Conservation (phyloP, 2,888 invertebrate genomes). For the Pachymerium ferrugineum region DNA sequence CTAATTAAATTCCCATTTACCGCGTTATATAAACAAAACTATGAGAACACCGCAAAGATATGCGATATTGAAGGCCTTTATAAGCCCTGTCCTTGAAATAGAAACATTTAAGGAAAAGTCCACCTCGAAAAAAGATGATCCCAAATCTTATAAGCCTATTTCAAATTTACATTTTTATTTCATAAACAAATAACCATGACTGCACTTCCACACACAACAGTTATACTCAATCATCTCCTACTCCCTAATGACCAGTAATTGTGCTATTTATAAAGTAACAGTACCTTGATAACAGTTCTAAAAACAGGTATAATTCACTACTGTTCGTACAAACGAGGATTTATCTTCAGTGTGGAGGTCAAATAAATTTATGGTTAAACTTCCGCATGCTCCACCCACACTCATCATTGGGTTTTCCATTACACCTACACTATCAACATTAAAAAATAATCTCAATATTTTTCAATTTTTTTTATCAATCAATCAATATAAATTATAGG, state of each 20-base stretch:
- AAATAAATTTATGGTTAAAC: constrained; percentile 12
- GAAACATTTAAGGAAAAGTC: constrained; percentile 21
- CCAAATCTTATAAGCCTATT: neutral
- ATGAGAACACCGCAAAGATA: neutral
- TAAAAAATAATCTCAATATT: no score
- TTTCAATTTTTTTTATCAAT: no score
- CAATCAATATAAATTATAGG: no score
- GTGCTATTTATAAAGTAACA: neutral
- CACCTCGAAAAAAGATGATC: neutral
- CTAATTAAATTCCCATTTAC: constrained; percentile 7
- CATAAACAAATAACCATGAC: no score
- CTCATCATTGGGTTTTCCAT: neutral
- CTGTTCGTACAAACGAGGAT: constrained; percentile 2
- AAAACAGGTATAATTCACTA: neutral
- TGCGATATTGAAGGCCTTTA: constrained; percentile 24
- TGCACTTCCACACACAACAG: no score
- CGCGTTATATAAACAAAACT: neutral
- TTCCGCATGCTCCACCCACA: constrained; percentile 19
- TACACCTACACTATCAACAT: neutral
- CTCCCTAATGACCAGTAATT: no score
- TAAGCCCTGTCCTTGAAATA: constrained; percentile 1
- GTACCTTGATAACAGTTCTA: no score
- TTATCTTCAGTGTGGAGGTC: constrained; percentile 12
- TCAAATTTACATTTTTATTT: no score
- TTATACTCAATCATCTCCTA: no score